Conservation (phyloP, 2,797 vertebrate species). For the Sciurus carolinensis region DNA sequence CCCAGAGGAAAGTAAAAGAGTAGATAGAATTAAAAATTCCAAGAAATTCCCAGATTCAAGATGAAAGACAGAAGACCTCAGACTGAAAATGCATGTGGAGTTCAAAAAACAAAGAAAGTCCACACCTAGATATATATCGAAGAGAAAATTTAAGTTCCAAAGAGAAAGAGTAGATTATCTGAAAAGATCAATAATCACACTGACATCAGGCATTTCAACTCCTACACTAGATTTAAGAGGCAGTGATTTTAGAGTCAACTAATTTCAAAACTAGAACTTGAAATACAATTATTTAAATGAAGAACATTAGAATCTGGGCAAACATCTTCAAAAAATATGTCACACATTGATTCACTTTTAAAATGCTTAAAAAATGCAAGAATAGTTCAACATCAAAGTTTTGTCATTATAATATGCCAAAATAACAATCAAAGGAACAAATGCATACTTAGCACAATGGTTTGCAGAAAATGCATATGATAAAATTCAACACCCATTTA, state of each 20-base stretch:
- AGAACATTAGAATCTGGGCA: too few species aligned
- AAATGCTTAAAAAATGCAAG: too few species aligned
- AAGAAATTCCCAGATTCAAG: not conserved
- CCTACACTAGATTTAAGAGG: too few species aligned
- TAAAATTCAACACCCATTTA: not conserved
- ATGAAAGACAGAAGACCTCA: not conserved
- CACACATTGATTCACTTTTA: too few species aligned
- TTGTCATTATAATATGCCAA: not conserved
- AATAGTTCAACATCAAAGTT: too few species aligned
- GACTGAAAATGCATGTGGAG: not conserved
- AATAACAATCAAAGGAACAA: not conserved
- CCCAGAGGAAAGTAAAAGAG: not conserved
- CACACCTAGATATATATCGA: not conserved
- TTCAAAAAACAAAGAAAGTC: not conserved
- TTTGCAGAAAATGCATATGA: not conserved
- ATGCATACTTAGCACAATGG: not conserved
- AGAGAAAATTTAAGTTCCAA: not conserved
- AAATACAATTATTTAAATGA: too few species aligned
- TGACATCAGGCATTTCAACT: too few species aligned
- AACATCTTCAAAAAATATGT: too few species aligned
- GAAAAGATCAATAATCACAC: too few species aligned
- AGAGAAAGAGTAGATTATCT: not conserved
- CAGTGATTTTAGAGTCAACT: too few species aligned
- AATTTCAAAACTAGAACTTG: too few species aligned
- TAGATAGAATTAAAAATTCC: not conserved